phyloP scores from a whole-genome alignment of 1,140 invertebrate genomes.

The Papilio dardanus region DNA sequence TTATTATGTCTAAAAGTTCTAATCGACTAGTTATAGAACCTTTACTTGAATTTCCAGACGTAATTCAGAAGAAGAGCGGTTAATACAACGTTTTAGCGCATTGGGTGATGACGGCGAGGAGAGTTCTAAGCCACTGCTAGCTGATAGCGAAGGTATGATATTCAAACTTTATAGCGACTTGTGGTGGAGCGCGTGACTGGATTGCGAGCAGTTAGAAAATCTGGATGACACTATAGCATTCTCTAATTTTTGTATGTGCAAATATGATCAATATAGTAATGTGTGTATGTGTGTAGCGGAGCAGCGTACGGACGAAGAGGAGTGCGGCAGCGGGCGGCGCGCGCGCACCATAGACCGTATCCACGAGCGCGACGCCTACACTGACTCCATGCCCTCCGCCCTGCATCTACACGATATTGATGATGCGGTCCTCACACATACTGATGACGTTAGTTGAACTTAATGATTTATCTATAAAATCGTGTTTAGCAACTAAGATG shows the following conservation, averaged over 20 bases:
- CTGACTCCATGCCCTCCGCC: conserved; percentile 57
- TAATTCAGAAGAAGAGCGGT: conserved; percentile 65
- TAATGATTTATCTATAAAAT: not conserved
- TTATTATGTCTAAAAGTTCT: too few relatives aligned
- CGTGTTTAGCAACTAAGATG: too few relatives aligned
- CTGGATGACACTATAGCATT: too few relatives aligned
- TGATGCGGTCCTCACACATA: conserved; percentile 45
- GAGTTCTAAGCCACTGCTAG: conserved; percentile 69
- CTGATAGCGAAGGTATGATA: conserved; percentile 70
- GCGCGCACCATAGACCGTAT: conserved; percentile 66
- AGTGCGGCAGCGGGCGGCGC: conserved; percentile 46
- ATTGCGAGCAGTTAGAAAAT: too few relatives aligned
- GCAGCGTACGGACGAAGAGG: conserved; percentile 71
- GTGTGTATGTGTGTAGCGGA: conserved; percentile 47
- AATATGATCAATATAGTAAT: not conserved
- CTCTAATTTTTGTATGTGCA: too few relatives aligned
- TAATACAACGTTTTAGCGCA: conserved; percentile 62
- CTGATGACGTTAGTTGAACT: conserved; percentile 42
- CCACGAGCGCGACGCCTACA: conserved; percentile 64
- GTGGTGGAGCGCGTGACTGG: too few relatives aligned
- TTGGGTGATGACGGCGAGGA: conserved; percentile 70
- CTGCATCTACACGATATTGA: not conserved
- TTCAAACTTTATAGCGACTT: too few relatives aligned
- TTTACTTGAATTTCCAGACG: conserved; percentile 53
- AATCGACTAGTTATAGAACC: too few relatives aligned